Conservation (phyloP, 2,888 invertebrate genomes). For the Salticus scenicus region DNA sequence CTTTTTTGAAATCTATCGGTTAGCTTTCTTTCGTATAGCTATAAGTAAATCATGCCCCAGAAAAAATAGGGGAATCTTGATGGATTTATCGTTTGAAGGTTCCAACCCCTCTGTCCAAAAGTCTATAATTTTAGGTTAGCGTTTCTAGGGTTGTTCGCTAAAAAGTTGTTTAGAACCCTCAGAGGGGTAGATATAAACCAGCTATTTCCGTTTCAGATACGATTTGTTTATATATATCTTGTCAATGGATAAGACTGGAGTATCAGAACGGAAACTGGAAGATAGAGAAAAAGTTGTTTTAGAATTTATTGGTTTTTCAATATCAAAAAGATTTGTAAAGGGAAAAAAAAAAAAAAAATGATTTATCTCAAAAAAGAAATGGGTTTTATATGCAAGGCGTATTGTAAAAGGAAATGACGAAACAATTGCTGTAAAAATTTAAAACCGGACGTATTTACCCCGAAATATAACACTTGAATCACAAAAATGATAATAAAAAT, state of each 20-base stretch:
- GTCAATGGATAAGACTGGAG: neutral
- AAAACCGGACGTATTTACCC: too few species aligned
- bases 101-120: neutral
- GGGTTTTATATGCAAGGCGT: too few species aligned
- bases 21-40: neutral
- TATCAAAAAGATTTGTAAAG: too few species aligned
- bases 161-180: neutral
- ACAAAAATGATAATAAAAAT: too few species aligned
- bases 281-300: neutral
- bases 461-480: too few species aligned
- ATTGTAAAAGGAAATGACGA: too few species aligned
- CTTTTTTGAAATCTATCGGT: neutral
- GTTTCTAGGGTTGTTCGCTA: slow-evolving; percentile 31
- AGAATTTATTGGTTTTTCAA: too few species aligned
- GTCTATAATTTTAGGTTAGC: slow-evolving; percentile 2
- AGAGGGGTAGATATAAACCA: slow-evolving; percentile 37
- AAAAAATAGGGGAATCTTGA: neutral
- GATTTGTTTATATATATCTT: neutral
- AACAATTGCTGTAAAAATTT: too few species aligned
- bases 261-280: neutral
- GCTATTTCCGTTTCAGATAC: slow-evolving; percentile 54
- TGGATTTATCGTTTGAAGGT: neutral
- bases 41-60: neutral
- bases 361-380: too few species aligned
- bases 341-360: too few species aligned